Base-by-base conservation (phyloP, 2,888 invertebrate genomes). In the Yponomeuta sedellus region DNA sequence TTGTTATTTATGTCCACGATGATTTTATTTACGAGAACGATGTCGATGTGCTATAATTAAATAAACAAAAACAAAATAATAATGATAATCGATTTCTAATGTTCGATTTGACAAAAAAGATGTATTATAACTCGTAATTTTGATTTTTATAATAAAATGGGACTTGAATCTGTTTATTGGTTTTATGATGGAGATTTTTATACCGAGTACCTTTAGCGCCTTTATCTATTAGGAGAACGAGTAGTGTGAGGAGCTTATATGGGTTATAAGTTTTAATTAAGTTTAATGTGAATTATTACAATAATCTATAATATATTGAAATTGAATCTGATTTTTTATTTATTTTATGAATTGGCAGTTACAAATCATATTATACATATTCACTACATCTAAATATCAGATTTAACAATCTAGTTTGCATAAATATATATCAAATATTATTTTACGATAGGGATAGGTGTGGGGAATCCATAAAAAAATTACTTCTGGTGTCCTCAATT, bases 61-160 rank as follows among this genome's bases (percentile, higher is more conserved):
- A 52, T 52, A 52, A 52, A 52, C 44, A 16, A 52, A n/a, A 52
- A 52, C 44, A 52, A 52, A 52, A 52, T 52, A 52, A 52, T 52
- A 52, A 52, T 52, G 56, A 56, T 65, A 25, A 65, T 87, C 87
- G 87, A 88, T 87, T 83, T 86, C 85, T 86, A 86, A 84, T 86
- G 88, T 87, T 89, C 88, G 88, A 88, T 87, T 84, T 52, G 44
- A 52, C 86, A 84, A 79, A 83, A 80, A 83, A 87, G 86, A 88
- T 90, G 90, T 90, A 90, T 89, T 88, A 90, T 90, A 89, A 88
- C 88, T 88, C 89, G 90, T 90, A 88, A 89, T 90, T 90, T 90
- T 90, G 90, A 90, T 90, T 90, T 90, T 90, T 90, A 90, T 90
- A 90, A 90, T 90, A 90, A 90, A 90, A 89, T 90, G 90, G 90